Conservation (phyloP, 2,797 vertebrate species). For the Mormyrus proboscirostris region DNA sequence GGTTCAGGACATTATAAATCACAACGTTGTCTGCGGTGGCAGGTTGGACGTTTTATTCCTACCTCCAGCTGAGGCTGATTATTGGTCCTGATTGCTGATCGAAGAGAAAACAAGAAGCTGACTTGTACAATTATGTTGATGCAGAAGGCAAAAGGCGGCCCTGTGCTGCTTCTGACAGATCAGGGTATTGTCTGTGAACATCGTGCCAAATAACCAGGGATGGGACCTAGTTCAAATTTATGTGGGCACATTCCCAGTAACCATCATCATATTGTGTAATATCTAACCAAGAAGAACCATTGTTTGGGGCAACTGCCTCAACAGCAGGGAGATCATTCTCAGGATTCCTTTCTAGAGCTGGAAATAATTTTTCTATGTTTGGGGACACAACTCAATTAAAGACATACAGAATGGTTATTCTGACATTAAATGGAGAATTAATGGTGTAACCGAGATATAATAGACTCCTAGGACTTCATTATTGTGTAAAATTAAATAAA, state of each 20-base stretch:
- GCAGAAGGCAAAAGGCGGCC: neutral
- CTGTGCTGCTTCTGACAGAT: neutral
- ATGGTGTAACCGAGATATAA: neutral
- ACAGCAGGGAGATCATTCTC: neutral
- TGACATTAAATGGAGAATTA: neutral
- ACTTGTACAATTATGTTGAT: neutral
- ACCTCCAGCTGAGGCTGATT: neutral
- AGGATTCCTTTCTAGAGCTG: neutral
- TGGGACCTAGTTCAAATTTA: neutral
- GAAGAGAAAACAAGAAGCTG: neutral
- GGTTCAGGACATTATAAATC: neutral
- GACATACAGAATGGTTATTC: neutral
- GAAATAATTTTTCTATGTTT: neutral
- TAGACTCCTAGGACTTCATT: neutral
- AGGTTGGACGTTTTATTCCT: neutral
- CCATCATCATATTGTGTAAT: neutral
- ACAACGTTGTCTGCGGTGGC: neutral
- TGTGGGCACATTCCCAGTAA: neutral
- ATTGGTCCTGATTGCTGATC: slow-evolving; percentile 14
- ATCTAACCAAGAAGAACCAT: neutral
- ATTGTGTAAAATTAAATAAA: slow-evolving; percentile 4
- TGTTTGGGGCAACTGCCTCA: neutral
- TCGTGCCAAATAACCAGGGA: neutral
- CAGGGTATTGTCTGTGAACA: neutral
- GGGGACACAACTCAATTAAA: neutral